Evolutionary conservation across 2,888 invertebrate genomes (phyloP).

Genomic region (Lithodes maja): DNA sequence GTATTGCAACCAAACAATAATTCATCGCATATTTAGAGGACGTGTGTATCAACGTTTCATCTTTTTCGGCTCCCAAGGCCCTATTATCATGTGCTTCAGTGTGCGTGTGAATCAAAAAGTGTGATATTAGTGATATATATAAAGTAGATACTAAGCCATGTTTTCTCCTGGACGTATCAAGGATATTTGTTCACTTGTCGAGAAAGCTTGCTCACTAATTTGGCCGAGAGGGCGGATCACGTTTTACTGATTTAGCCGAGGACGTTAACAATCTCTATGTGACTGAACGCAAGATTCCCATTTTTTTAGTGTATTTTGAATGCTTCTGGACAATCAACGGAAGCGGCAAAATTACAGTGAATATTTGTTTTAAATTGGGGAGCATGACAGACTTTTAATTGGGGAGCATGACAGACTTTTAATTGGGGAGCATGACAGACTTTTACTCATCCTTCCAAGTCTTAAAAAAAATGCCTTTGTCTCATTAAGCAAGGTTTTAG

Average conservation of each 20-base stretch:
- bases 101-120: constrained; percentile 17
- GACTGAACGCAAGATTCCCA: not conserved
- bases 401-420: constrained; percentile 16
- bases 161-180: not conserved
- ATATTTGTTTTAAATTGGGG: not conserved
- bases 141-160: constrained; percentile 7
- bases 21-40: constrained; percentile 1
- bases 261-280: no score
- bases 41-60: not conserved
- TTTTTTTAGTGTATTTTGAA: not conserved
- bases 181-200: not conserved
- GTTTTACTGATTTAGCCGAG: no score
- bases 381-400: constrained; percentile 13
- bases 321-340: constrained; percentile 7
- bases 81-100: constrained; percentile 11
- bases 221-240: not conserved
- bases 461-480: constrained; percentile 13
- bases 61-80: not conserved
- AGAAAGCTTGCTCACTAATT: not conserved
- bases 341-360: not conserved
- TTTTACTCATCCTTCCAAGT: constrained; percentile 14
- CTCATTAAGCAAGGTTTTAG: constrained; percentile 37
- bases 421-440: constrained; percentile 17
- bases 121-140: constrained; percentile 20
- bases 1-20: not conserved